Percentiles rank a stretch among this genome's conserved stretches.
These are phyloP conservation scores for Rattus rattus DNA, from an alignment of 2,113 vertebrate species.

Conservation along the genomic window DNA sequence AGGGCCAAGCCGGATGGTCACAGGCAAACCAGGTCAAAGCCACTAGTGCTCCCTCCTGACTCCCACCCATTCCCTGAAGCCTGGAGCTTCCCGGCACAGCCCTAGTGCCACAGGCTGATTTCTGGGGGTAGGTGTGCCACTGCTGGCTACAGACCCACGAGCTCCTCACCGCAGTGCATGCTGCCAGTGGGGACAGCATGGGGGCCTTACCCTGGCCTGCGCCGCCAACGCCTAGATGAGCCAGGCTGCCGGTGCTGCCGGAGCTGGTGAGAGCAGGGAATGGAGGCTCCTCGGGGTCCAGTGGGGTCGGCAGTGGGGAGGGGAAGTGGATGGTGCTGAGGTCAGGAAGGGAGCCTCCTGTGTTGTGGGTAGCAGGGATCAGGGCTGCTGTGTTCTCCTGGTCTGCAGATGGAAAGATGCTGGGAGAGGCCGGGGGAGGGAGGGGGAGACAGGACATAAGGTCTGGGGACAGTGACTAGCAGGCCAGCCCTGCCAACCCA, in stretches of 20 bases:
- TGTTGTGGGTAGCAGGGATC: conserved; percentile 95
- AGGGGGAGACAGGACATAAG: conserved; percentile 29
- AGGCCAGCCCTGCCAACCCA: background rate
- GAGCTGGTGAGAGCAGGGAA: conserved; percentile 93
- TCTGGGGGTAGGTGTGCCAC: background rate
- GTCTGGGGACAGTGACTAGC: background rate
- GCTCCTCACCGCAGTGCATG: background rate
- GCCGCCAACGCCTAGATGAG: conserved; percentile 94
- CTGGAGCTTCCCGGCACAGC: rapidly evolving
- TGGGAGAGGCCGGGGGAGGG: conserved; percentile 73
- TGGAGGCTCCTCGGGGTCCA: conserved; percentile 95
- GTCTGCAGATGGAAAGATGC: conserved; percentile 97
- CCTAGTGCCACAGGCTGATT: background rate
- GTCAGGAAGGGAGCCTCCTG: conserved; percentile 97
- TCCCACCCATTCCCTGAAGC: no score
- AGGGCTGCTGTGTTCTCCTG: conserved; percentile 93
- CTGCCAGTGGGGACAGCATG: background rate
- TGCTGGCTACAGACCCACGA: background rate
- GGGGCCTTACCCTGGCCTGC: conserved; percentile 90
- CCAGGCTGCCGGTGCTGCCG: conserved; percentile 93
- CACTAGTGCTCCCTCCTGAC: background rate
- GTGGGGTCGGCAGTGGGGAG: conserved; percentile 94
- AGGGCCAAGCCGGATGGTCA: background rate
- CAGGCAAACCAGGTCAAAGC: background rate
- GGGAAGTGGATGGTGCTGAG: conserved; percentile 99